These are phyloP conservation scores for Sanderia malayensis DNA, from an alignment of 30 jellyfish, hydroid and myxozoan species.

Conservation along the genomic window DNA sequence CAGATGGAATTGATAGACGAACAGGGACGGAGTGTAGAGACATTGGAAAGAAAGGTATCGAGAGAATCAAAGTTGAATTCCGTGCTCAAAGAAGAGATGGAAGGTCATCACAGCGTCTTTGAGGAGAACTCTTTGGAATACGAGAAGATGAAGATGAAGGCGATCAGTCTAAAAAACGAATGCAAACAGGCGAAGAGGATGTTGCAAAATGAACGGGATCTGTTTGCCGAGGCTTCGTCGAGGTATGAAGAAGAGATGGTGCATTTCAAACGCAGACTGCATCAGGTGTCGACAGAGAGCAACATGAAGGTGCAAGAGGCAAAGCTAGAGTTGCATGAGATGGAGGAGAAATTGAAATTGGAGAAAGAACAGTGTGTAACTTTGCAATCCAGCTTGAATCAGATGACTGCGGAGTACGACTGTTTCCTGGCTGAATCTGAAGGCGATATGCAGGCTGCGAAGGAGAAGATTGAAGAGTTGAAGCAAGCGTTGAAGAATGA, in stretches of 20 bases:
- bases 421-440: slow-evolving; percentile 23
- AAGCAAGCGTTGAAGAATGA: slow-evolving; percentile 23
- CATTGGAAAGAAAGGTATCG: slow-evolving; percentile 33
- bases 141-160: slow-evolving; percentile 23
- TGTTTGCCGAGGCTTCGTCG: slow-evolving; percentile 1
- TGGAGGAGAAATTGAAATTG: background rate
- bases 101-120: slow-evolving; percentile 28
- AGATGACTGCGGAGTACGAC: slow-evolving; percentile 13
- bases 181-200: slow-evolving; percentile 23
- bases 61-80: slow-evolving; percentile 32
- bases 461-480: slow-evolving; percentile 36
- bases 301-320: background rate
- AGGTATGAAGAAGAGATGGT: slow-evolving; percentile 15
- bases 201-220: slow-evolving; percentile 30
- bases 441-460: slow-evolving; percentile 25
- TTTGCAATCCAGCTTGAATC: slow-evolving; percentile 16
- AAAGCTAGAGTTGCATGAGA: background rate
- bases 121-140: slow-evolving; percentile 36
- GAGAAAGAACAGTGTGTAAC: background rate
- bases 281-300: slow-evolving; percentile 4
- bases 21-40: slow-evolving; percentile 25
- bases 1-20: slow-evolving; percentile 26
- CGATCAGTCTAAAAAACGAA: slow-evolving; percentile 17
- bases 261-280: slow-evolving; percentile 4
- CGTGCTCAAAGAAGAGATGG: slow-evolving; percentile 50